Evolutionary conservation across 2,888 invertebrate genomes (phyloP).

Genomic region (Pollenia amentaria): DNA sequence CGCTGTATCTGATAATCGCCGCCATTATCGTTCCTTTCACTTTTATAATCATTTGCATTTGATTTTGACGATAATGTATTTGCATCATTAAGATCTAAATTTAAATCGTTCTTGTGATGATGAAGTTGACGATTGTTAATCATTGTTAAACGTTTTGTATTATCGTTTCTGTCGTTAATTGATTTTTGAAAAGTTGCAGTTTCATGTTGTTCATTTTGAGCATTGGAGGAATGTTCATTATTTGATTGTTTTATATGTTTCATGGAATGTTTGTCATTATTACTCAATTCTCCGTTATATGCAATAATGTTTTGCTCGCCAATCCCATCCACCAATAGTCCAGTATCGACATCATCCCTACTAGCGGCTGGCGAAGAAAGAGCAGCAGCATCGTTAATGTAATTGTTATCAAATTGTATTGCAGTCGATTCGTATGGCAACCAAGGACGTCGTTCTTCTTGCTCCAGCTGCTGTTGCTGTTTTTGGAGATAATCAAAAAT

Average conservation of each 20-base stretch:
- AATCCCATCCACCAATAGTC: not conserved
- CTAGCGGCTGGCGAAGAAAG: slow-evolving; percentile 14
- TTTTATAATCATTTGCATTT: slow-evolving; percentile 69
- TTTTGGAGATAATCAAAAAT: slow-evolving; percentile 76
- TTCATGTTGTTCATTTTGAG: slow-evolving; percentile 41
- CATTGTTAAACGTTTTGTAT: slow-evolving; percentile 47
- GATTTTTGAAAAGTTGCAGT: slow-evolving; percentile 55
- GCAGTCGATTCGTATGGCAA: slow-evolving; percentile 58
- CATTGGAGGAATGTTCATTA: slow-evolving; percentile 47
- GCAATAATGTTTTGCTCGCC: slow-evolving; percentile 33
- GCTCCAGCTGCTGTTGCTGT: slow-evolving; percentile 54
- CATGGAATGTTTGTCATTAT: slow-evolving; percentile 47
- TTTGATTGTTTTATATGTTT: slow-evolving; percentile 52
- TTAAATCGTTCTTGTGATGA: slow-evolving; percentile 62
- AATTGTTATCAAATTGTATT: slow-evolving; percentile 73
- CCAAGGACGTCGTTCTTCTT: slow-evolving; percentile 70
- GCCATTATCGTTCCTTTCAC: slow-evolving; percentile 74
- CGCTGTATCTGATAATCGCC: slow-evolving; percentile 80
- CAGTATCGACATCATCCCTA: slow-evolving; percentile 53
- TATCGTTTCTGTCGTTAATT: slow-evolving; percentile 50
- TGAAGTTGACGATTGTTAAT: slow-evolving; percentile 50
- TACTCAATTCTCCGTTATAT: slow-evolving; percentile 20
- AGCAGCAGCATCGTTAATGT: slow-evolving; percentile 75
- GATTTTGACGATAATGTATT: slow-evolving; percentile 64
- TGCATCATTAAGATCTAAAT: slow-evolving; percentile 62